Evolutionary conservation across 2,113 vertebrate species (phyloP).

Genomic region (Zootoca vivipara): DNA sequence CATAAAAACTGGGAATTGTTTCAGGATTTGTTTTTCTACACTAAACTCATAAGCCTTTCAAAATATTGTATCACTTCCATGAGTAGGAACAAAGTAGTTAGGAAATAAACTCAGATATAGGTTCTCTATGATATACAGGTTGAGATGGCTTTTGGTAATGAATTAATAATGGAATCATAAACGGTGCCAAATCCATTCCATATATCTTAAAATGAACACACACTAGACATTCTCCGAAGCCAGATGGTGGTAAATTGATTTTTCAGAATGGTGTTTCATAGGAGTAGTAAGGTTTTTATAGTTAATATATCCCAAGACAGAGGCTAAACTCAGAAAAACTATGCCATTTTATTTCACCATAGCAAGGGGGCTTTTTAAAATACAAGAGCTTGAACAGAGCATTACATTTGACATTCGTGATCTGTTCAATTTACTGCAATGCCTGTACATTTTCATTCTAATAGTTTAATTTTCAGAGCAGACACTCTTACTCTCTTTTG

Average conservation of each 20-base stretch:
- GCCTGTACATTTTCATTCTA: not conserved
- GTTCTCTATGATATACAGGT: not conserved
- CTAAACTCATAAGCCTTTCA: not conserved
- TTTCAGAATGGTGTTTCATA: not conserved
- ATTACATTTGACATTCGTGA: constrained; percentile 13
- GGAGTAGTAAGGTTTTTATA: not conserved
- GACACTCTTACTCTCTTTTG: not conserved
- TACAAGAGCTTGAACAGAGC: not conserved
- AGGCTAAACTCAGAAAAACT: not conserved
- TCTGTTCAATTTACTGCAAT: not conserved
- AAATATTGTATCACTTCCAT: not conserved
- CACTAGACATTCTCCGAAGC: not conserved
- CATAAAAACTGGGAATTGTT: not conserved
- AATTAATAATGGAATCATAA: constrained; percentile 5
- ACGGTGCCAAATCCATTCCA: not conserved
- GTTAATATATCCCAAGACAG: constrained; percentile 9
- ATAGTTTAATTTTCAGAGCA: not conserved
- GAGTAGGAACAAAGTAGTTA: not conserved
- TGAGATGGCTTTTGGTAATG: not conserved
- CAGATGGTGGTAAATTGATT: constrained; percentile 20
- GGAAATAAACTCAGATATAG: not conserved
- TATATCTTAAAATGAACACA: constrained; percentile 5
- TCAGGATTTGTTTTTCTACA: not conserved
- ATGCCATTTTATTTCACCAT: not conserved
- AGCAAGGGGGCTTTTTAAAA: constrained; percentile 15